Conservation (phyloP, 2,113 vertebrate species). For the Zosterops japonicus region DNA sequence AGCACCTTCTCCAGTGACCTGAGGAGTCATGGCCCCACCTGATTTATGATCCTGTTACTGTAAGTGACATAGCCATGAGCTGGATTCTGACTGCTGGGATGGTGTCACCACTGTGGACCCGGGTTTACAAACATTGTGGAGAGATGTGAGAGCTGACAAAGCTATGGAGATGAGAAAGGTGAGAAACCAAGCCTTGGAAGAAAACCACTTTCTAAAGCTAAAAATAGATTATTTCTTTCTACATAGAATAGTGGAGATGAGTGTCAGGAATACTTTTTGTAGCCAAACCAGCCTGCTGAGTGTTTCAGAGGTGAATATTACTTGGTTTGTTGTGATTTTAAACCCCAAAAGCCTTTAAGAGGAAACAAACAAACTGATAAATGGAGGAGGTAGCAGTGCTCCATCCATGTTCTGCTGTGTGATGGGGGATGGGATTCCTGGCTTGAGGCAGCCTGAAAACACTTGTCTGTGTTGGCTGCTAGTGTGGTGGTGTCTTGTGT, state of each 20-base stretch:
- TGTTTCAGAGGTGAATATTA: neutral
- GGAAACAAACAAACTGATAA: neutral
- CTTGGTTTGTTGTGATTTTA: neutral
- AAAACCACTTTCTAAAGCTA: neutral
- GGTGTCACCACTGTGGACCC: neutral
- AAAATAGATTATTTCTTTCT: neutral
- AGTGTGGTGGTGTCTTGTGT: neutral
- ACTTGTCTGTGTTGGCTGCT: neutral
- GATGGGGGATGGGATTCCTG: neutral
- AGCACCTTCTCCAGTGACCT: neutral
- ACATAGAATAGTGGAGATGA: neutral
- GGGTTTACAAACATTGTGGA: neutral
- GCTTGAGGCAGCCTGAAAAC: neutral
- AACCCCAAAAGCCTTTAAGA: neutral
- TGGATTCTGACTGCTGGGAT: neutral
- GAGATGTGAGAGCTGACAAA: neutral
- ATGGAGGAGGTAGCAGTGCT: neutral
- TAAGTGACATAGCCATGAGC: neutral
- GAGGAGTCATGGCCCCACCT: neutral
- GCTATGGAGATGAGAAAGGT: neutral
- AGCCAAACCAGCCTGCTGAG: neutral
- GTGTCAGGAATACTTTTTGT: neutral
- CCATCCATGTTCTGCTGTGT: accelerated
- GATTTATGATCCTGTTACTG: neutral
- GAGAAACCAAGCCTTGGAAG: neutral